Evolutionary conservation across 2,113 vertebrate species (phyloP), one percentile per base, ranked within the genome.

Genomic region (Eptesicus fuscus): DNA sequence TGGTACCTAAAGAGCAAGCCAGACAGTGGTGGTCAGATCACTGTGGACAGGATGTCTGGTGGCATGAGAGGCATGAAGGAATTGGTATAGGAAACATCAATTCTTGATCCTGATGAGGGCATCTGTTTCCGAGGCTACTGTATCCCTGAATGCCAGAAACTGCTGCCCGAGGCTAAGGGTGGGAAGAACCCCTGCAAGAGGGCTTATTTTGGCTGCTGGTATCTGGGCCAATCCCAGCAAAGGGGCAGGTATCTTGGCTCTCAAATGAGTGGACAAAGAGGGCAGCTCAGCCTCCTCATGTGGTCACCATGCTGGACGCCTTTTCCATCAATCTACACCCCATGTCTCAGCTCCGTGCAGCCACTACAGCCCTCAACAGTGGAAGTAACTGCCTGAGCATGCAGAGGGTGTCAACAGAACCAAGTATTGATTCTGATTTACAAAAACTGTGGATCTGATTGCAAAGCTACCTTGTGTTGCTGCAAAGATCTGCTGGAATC

Each of bases 51-150:
- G 99, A 98, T 99, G 95, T 99, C 99, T 22, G 99, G 99, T 1
- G 99, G 99, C 22, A 99, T 99, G 99, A 98, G 99, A 93, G 99
- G 99, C 37, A 99, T 99, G 99, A 99, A 99, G 96, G 99, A 99
- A 83, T 97, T 99, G 95, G 99, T 99, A 40, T 99, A 99, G 2
- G 99, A 99, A 98, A 99, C 99, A 35, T 99, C 99, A 0, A 99
- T 99, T 86, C 98, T 99, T 97, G 99, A 99, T 93, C 99, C 99
- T 17, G 99, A 99, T 2, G 99, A 99, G 99, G 99, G 63, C 30
- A 14, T 67, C 32, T 2, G 1, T 67, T 67, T 67, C 63, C 6
- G 5, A 67, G 63, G 16, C 63, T n/a, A 17, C 30, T n/a, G 30
- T 67, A 67, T 67, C 30, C 63, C 63, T n/a, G 32, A 67, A 67